Evolutionary conservation across 2,797 vertebrate species (phyloP).

Genomic region (Naso thynnoides): DNA sequence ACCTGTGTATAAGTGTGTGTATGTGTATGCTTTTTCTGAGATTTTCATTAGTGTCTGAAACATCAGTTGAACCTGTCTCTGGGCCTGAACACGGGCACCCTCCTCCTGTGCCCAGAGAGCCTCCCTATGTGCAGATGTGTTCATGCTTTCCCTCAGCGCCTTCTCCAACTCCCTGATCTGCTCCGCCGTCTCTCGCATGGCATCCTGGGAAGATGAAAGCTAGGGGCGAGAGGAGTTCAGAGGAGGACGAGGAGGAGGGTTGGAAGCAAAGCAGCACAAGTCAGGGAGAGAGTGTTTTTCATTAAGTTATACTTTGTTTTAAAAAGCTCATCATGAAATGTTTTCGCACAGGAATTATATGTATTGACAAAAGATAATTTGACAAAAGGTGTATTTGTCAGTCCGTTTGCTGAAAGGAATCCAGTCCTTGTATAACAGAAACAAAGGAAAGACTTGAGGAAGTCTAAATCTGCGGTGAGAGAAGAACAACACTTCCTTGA

Average conservation of each 20-base stretch:
- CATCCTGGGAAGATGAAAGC: constrained; percentile 79
- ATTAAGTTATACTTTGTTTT: constrained; percentile 36
- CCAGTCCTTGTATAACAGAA: constrained; percentile 16
- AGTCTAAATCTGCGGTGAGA: constrained; percentile 22
- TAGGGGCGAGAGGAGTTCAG: constrained; percentile 30
- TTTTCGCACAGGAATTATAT: constrained; percentile 1
- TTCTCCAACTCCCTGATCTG: constrained; percentile 82
- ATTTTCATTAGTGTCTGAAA: constrained; percentile 20
- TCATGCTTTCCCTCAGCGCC: constrained; percentile 83
- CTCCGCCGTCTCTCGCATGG: constrained; percentile 78
- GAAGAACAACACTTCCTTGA: constrained; percentile 32
- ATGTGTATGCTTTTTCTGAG: not conserved
- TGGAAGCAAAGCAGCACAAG: constrained; percentile 55
- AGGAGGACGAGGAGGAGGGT: constrained; percentile 22
- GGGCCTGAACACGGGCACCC: constrained; percentile 76
- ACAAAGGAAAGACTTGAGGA: constrained; percentile 10
- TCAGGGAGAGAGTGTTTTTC: constrained; percentile 44
- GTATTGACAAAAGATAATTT: not conserved
- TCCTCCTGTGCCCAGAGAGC: constrained; percentile 84
- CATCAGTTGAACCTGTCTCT: constrained; percentile 75
- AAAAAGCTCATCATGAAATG: constrained; percentile 5
- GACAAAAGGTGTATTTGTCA: constrained; percentile 17
- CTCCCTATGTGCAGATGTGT: constrained; percentile 83
- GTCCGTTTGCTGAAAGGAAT: constrained; percentile 3
- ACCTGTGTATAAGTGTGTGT: constrained; percentile 9